These are phyloP conservation scores for Discoglossus pictus DNA, from an alignment of 2,797 vertebrate genomes.

Conservation along the genomic window DNA sequence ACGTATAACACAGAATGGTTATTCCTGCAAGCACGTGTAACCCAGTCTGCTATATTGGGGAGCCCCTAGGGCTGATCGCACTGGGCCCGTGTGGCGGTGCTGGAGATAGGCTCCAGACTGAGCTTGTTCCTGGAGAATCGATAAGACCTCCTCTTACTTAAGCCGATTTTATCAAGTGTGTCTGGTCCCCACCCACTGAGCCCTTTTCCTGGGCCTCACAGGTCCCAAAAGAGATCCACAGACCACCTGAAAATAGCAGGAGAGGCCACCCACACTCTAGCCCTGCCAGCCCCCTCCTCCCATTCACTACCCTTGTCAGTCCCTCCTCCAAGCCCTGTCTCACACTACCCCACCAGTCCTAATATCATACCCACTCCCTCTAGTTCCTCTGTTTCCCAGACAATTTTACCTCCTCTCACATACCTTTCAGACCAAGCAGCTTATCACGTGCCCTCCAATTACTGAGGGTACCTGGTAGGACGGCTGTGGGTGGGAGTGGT, in stretches of 20 bases:
- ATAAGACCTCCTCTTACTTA: constrained; percentile 15
- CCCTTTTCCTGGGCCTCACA: constrained; percentile 67
- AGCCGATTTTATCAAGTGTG: constrained; percentile 31
- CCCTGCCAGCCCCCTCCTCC: constrained; percentile 58
- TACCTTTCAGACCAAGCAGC: constrained; percentile 58
- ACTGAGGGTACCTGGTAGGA: constrained; percentile 41
- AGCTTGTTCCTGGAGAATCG: constrained; percentile 4
- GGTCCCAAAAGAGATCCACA: constrained; percentile 62
- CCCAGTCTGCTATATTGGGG: not conserved
- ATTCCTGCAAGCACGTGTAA: not conserved
- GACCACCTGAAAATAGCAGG: constrained; percentile 68
- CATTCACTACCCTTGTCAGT: constrained; percentile 29
- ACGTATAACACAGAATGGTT: no score
- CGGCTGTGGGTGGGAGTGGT: constrained; percentile 28
- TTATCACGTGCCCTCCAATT: constrained; percentile 39
- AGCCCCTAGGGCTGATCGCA: constrained; percentile 27
- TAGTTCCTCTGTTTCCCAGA: constrained; percentile 37
- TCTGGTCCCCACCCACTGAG: constrained; percentile 55
- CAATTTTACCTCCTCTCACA: constrained; percentile 57
- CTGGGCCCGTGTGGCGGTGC: not conserved
- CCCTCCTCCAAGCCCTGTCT: constrained; percentile 42
- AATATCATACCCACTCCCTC: constrained; percentile 25
- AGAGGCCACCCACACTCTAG: constrained; percentile 66
- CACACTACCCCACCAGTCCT: constrained; percentile 43
- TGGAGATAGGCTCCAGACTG: not conserved